These are phyloP conservation scores for Dolomedes plantarius DNA, from an alignment of 2,888 invertebrate genomes.

Conservation along the genomic window DNA sequence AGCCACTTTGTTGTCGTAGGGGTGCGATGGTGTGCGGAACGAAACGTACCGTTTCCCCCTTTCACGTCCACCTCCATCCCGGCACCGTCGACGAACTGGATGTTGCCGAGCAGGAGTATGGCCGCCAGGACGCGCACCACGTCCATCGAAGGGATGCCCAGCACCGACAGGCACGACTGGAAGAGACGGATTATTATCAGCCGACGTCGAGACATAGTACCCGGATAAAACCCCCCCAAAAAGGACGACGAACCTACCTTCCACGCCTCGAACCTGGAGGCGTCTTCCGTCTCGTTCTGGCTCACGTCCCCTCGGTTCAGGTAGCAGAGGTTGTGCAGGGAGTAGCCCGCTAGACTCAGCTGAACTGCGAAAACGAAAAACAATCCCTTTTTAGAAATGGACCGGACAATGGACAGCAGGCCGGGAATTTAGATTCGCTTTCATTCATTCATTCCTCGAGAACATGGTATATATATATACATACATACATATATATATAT, in stretches of 20 bases:
- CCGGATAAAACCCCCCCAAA: no score
- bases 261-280: constrained; percentile 90
- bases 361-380: constrained; percentile 80
- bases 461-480: no score
- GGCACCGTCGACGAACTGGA: constrained; percentile 88
- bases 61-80: constrained; percentile 83
- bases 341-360: constrained; percentile 90
- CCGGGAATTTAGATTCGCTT: no score
- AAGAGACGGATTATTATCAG: constrained; percentile 27
- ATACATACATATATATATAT: no score
- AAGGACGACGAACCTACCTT: no score
- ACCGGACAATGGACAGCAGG: no score
- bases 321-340: constrained; percentile 88
- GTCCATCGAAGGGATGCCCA: constrained; percentile 95
- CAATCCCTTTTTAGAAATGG: no score
- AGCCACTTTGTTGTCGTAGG: no score
- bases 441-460: no score
- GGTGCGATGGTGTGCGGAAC: no score
- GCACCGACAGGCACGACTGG: constrained; percentile 78
- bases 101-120: constrained; percentile 92
- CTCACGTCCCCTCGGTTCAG: constrained; percentile 85
- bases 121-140: constrained; percentile 94
- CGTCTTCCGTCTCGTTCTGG: constrained; percentile 85
- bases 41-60: constrained; percentile 80
- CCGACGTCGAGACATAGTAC: no score